Conservation (phyloP, 2,888 invertebrate genomes). For the Hydropsyche betteni region DNA sequence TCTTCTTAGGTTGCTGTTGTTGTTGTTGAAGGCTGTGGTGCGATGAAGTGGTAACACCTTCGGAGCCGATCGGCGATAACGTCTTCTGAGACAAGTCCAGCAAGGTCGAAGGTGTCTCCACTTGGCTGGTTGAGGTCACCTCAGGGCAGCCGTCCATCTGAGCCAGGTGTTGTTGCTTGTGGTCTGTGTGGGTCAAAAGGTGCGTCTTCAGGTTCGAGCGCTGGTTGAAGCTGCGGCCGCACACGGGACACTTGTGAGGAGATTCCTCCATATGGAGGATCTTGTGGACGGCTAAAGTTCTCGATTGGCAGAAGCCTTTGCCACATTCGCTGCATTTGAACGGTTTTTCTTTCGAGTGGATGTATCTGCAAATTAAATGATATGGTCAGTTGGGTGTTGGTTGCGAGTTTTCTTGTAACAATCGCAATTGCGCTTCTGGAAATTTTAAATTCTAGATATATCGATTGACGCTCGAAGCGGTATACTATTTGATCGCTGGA, state of each 20-base stretch:
- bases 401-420: too few species aligned
- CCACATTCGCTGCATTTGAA: conserved; percentile 97
- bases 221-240: conserved; percentile 90
- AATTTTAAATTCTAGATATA: too few species aligned
- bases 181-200: conserved; percentile 85
- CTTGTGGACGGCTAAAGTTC: conserved; percentile 95
- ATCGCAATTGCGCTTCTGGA: too few species aligned
- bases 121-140: conserved; percentile 65
- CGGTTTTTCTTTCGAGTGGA: conserved; percentile 98
- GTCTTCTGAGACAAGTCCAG: conserved; percentile 68
- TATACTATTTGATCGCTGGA: too few species aligned
- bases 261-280: conserved; percentile 94
- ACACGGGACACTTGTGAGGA: conserved; percentile 91
- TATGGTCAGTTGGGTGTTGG: too few species aligned
- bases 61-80: conserved; percentile 55
- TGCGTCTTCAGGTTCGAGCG: conserved; percentile 92
- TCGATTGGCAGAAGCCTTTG: conserved; percentile 97
- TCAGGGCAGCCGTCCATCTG: conserved; percentile 66
- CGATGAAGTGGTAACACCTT: conserved; percentile 20
- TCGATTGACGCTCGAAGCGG: too few species aligned
- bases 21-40: conserved; percentile 54
- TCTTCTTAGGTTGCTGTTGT: conserved; percentile 61
- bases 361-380: conserved; percentile 76
- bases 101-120: conserved; percentile 59
- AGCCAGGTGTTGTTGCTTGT: conserved; percentile 60